These are phyloP conservation scores for Indri indri DNA, from an alignment of 2,113 vertebrate genomes.

Conservation along the genomic window DNA sequence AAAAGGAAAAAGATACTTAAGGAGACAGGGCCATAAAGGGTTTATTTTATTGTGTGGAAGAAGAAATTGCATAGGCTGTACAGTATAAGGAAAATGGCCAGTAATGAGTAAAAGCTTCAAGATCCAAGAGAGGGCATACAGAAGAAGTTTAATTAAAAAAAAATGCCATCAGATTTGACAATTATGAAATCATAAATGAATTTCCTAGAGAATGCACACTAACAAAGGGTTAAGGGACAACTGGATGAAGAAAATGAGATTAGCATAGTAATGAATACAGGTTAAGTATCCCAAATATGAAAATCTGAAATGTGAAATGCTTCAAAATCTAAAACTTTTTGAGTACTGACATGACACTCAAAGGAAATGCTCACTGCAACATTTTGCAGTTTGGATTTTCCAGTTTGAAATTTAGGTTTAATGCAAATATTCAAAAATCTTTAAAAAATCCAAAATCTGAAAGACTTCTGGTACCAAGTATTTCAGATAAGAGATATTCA, in stretches of 20 bases:
- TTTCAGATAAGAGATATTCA: not conserved
- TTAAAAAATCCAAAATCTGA: not conserved
- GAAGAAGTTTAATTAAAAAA: conserved; percentile 40
- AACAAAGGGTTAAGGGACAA: not conserved
- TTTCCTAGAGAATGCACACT: not conserved
- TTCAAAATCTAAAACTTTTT: too few species aligned
- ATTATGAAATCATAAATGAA: not conserved
- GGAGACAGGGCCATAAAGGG: not conserved
- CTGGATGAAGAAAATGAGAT: not conserved
- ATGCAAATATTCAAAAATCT: too few species aligned
- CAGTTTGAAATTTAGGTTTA: too few species aligned
- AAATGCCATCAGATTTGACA: not conserved
- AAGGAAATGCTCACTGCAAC: too few species aligned
- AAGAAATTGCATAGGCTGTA: conserved; percentile 13
- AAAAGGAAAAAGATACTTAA: not conserved
- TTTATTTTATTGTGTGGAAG: not conserved
- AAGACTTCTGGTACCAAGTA: not conserved
- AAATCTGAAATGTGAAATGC: too few species aligned
- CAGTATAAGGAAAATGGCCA: not conserved
- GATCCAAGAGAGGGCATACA: not conserved
- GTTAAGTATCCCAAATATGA: not conserved
- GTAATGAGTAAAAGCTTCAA: not conserved
- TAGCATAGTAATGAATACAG: not conserved
- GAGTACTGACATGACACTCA: too few species aligned
- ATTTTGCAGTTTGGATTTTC: too few species aligned